Evolutionary conservation across 2,888 invertebrate species (phyloP).

Genomic region (Trachelus tabidus): DNA sequence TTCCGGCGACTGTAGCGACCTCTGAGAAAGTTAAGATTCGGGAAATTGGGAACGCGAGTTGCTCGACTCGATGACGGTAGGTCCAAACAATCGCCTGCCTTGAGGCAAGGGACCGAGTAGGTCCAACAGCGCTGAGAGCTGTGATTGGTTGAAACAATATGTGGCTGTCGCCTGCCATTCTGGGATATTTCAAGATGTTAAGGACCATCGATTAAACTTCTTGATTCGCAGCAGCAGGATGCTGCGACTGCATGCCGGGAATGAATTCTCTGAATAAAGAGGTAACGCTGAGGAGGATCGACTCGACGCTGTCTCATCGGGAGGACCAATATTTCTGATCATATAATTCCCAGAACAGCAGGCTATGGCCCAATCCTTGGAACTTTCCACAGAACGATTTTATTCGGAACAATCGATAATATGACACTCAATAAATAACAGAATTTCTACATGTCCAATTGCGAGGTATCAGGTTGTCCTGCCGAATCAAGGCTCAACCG

Average conservation of each 20-base stretch:
- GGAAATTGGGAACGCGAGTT: background rate
- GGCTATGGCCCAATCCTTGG: constrained; percentile 56
- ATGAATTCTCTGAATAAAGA: too few relatives aligned
- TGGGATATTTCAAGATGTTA: constrained; percentile 27
- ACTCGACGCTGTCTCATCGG: background rate
- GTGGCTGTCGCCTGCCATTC: constrained; percentile 55
- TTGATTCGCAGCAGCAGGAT: background rate
- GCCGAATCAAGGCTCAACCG: constrained; percentile 36
- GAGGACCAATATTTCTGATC: background rate
- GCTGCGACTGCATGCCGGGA: background rate
- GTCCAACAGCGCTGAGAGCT: constrained; percentile 67
- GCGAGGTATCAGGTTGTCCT: constrained; percentile 50
- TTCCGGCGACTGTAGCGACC: background rate
- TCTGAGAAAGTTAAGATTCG: background rate
- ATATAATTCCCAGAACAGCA: constrained; percentile 48
- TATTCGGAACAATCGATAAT: constrained; percentile 46
- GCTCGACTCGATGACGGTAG: constrained; percentile 61
- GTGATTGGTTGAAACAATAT: constrained; percentile 67
- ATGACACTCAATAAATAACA: constrained; percentile 61
- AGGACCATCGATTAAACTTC: background rate
- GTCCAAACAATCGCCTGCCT: constrained; percentile 67
- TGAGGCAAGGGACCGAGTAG: constrained; percentile 64
- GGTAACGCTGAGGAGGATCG: too few relatives aligned
- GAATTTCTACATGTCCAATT: constrained; percentile 61
- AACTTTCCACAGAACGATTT: constrained; percentile 60